phyloP scores from a whole-genome alignment of 2,888 invertebrate genomes.

The Lasioglossum vierecki region DNA sequence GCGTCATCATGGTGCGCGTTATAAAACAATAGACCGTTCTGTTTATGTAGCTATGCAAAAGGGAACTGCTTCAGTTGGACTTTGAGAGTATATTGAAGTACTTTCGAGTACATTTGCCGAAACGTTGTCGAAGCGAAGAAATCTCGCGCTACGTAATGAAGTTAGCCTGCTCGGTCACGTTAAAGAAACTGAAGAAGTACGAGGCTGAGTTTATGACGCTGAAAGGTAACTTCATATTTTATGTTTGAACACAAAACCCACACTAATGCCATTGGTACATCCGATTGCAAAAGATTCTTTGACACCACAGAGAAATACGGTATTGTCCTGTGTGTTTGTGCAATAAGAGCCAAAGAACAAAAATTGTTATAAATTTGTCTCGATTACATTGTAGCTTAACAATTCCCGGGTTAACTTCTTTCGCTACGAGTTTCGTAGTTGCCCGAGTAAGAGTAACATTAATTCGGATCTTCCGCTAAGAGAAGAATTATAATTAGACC shows the following conservation, averaged over 20 bases:
- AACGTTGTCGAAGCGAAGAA: conserved; percentile 97
- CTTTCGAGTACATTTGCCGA: conserved; percentile 98
- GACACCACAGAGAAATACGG: conserved; percentile 17
- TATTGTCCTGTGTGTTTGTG: conserved; percentile 49
- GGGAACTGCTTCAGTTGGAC: conserved; percentile 95
- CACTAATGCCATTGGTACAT: conserved; percentile 30
- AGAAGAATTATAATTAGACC: conserved; percentile 17
- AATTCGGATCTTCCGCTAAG: neutral
- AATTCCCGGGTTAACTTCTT: neutral
- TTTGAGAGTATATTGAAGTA: conserved; percentile 99
- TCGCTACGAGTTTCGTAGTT: neutral
- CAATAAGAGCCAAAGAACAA: conserved; percentile 26
- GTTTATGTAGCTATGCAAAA: conserved; percentile 89
- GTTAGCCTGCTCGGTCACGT: conserved; percentile 95
- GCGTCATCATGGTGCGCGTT: neutral
- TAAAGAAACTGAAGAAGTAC: conserved; percentile 97
- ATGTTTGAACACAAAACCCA: conserved; percentile 75
- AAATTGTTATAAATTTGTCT: conserved; percentile 62
- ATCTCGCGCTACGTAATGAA: conserved; percentile 95
- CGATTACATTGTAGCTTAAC: conserved; percentile 24
- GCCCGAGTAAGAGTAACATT: neutral
- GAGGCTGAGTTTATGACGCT: conserved; percentile 94
- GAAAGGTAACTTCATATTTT: conserved; percentile 87
- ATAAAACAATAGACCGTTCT: neutral
- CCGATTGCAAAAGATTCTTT: conserved; percentile 19